Base-by-base conservation (phyloP, 2,113 vertebrate genomes). In the Hippocampus mohnikei region DNA sequence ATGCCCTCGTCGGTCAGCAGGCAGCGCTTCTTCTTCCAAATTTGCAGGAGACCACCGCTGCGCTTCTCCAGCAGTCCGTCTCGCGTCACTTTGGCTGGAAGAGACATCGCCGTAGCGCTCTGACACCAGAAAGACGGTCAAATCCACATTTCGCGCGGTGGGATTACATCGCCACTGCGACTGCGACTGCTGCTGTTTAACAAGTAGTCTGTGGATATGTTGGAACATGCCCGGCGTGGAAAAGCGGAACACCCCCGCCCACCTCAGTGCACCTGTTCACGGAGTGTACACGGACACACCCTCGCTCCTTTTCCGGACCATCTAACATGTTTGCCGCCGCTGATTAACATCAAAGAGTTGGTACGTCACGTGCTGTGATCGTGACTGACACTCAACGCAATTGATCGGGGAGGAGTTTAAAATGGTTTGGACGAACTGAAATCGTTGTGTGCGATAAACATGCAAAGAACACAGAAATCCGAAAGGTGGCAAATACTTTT, bases 11-110 rank as follows among this genome's bases (percentile, higher is more conserved):
- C 95, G 0, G 94, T 94, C 77, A 98, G 92, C 76, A 95, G 90
- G 84, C 96, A 98, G 41, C 93, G 93, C 79, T 98, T 98, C 78
- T 92, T 94, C 88, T 98, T 97, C 96, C 96, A 97, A 67, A 94
- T 92, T 91, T 97, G 96, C 88, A 98, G 93, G 76, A 98, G 93
- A 3, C 96, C 96, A 41, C 95, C 94, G 71, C 96, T 96, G 81
- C 95, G 93, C 88, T 98, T 98, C 94, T 98, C 96, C 91, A 98
- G 77, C 88, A 93, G 76, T 44, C 95, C 96, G 80, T 96, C 95
- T 29, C 93, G 88, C 75, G 94, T 93, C 88, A 93, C 93, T 61
- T 93, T 90, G 76, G 84, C 87, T 42, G 87, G 77, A 71, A 91
- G 83, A 40, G 89, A 87, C 96, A 95, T 96, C 12, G 63, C 5